Evolutionary conservation across 2,113 vertebrate species (phyloP).

Genomic region (Phaethornis superciliosus): DNA sequence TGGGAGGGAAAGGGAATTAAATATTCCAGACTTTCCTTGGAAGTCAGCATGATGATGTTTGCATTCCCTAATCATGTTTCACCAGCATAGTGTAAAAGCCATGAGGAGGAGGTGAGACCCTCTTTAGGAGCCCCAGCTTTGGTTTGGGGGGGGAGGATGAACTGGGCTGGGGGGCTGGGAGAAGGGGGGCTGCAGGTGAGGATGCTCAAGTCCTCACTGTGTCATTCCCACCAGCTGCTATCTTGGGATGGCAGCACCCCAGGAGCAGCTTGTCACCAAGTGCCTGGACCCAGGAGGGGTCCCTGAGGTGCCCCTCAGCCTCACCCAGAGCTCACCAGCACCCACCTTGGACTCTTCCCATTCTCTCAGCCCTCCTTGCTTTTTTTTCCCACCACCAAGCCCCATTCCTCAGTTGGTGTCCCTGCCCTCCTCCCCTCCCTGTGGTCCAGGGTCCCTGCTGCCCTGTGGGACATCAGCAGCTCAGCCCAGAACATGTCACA

Average conservation of each 20-base stretch:
- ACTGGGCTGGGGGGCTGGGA: no score
- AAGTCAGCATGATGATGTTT: neutral
- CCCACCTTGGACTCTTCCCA: fast-evolving
- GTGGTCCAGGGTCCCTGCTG: neutral
- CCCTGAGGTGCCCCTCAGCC: neutral
- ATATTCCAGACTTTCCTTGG: neutral
- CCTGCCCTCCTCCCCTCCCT: neutral
- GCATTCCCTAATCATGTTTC: neutral
- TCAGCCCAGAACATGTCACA: slow-evolving; percentile 5
- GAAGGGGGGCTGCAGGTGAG: no score
- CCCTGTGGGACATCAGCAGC: neutral
- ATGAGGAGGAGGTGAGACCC: no score
- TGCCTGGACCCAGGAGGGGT: fast-evolving
- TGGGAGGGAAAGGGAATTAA: neutral
- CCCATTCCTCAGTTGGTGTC: neutral
- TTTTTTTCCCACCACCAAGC: neutral
- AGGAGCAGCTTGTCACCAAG: fast-evolving
- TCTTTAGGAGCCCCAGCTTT: no score
- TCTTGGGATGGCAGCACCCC: neutral
- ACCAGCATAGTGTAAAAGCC: no score
- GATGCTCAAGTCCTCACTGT: no score
- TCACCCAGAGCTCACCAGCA: fast-evolving
- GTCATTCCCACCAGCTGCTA: no score
- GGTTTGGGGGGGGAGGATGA: no score
- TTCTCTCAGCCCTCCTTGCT: neutral